phyloP scores from a whole-genome alignment of 1,140 invertebrate genomes.

The Bombyx mori region DNA sequence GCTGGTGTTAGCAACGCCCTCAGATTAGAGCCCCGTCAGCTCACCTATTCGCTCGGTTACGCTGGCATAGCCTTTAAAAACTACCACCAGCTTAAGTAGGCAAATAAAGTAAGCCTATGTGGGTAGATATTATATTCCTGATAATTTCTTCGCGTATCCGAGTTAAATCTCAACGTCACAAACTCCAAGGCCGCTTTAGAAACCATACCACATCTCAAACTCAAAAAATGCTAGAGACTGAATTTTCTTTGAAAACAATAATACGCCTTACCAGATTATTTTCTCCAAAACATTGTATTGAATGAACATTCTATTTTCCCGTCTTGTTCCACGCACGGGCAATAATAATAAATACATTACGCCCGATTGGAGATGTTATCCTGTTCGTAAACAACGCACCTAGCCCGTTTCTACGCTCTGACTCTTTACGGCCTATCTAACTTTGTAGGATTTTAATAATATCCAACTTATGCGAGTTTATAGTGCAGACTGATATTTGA shows the following conservation, averaged over 20 bases:
- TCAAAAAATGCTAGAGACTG: no score
- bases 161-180: no score
- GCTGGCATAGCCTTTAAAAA: no score
- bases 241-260: background rate
- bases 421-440: constrained; percentile 62
- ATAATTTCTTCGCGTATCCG: no score
- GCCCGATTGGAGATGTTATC: constrained; percentile 56
- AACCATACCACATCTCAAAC: no score
- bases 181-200: no score
- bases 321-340: constrained; percentile 9
- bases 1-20: no score
- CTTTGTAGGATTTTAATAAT: constrained; percentile 59
- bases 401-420: constrained; percentile 22
- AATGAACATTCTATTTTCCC: background rate
- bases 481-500: constrained; percentile 12
- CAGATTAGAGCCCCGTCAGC: no score
- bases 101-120: no score
- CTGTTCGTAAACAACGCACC: constrained; percentile 55
- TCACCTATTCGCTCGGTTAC: no score
- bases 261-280: background rate
- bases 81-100: no score
- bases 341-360: constrained; percentile 70
- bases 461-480: constrained; percentile 10
- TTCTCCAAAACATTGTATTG: background rate
- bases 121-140: no score